Evolutionary conservation across 2,797 vertebrate genomes (phyloP), one percentile per base, ranked within the genome.

Genomic region (Trematomus bernacchii): DNA sequence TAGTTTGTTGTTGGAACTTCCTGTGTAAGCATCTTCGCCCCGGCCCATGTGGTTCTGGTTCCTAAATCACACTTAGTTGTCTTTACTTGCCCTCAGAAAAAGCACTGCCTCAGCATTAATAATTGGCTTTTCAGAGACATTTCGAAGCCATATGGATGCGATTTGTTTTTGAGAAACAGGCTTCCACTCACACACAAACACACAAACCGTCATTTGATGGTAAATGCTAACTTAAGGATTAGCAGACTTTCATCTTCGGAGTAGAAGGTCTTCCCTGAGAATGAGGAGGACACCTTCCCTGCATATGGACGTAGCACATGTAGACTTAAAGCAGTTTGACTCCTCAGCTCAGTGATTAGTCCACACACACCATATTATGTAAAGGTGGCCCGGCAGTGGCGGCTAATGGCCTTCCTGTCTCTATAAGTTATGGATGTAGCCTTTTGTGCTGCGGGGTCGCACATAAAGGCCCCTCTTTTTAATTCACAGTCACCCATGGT

Each of bases 391-490:
- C 52, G 74, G 84, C 90, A 78, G 84, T 85, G 84, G 85, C 30
- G 27, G 91, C 90, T 94, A 94, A 95, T 94, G 91, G 93, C 90
- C 86, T 83, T 64, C 83, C 92, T 94, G 94, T 94, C 94, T 92
- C 77, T 79, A 63, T 95, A 95, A 95, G 93, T 95, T 95, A 95
- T 95, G 92, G 93, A 89, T 93, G 93, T 93, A 93, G 92, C 94
- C 93, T 94, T 94, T 94, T 92, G 93, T 94, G 93, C 93, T 85
- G 92, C 84, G 83, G 92, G 94, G 94, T 95, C 89, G 84, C 91
- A 92, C 94, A 95, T 96, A 95, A 95, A 95, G 94, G 91, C 91
- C 92, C 89, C 89, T 88, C 91, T 92, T 93, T 95, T 96, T 94
- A 95, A 95, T 95, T 95, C 93, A 91, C 90, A 94, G 82, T 94